Base-by-base conservation (phyloP, 2,113 vertebrate genomes). In the Barbus barbus region DNA sequence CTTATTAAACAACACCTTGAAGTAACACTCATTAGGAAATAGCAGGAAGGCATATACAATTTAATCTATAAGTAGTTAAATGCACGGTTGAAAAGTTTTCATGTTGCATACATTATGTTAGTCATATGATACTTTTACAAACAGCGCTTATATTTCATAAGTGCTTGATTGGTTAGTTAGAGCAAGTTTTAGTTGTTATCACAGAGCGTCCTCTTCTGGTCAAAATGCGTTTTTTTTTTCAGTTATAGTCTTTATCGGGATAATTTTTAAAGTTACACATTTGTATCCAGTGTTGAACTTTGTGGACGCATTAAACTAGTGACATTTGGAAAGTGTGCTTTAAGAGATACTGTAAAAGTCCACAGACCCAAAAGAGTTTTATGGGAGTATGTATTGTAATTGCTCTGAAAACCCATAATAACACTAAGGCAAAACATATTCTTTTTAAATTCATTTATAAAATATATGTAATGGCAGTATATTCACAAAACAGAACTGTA, bases 401-500 rank as follows among this genome's bases (percentile, higher is more conserved):
- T n/a, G n/a, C 5, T 51, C 24, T 26, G n/a, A 46, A 1, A 73
- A 1, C 13, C 18, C 46, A 53, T 22, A 75, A 22, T 31, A 36
- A 38, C 75, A 78, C 56, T 18, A 26, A 44, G 22, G 2, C 75
- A 58, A 36, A 0, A 78, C 5, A 33, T 11, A 53, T 16, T 61
- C 5, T 26, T 7, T 61, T 11, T 24, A 61, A 24, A 61, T 69
- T 60, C 0, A 44, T 26, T 51, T 22, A 73, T 24, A n/a, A 78
- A 83, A 60, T 38, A 82, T 73, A 58, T 73, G 41, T 24, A 9
- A 16, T 58, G 8, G 16, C 22, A 41, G 9, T 26, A 44, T 78
- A 78, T 61, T 78, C 18, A 41, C 76, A 78, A 63, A 71, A 77
- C 48, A 31, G 18, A 56, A 56, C 26, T 33, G 74, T 77, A 28